These are phyloP conservation scores for Cathartes aura DNA, from an alignment of 2,113 vertebrate species.

Conservation along the genomic window DNA sequence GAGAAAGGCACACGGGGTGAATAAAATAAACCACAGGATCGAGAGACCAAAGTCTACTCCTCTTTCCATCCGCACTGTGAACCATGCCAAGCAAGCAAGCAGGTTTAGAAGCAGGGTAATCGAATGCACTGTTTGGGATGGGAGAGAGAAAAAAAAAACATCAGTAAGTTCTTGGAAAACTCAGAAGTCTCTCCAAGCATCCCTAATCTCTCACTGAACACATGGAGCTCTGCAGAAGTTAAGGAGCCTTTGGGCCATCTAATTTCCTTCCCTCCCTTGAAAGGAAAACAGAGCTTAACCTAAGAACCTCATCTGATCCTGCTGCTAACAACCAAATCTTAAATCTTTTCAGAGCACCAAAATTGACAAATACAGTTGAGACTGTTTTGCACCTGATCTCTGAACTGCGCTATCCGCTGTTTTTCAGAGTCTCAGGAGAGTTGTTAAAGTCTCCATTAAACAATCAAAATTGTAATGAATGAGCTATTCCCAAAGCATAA, in stretches of 20 bases:
- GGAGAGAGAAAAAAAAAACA: not conserved
- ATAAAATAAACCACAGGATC: conserved; percentile 95
- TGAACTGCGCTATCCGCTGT: rapidly evolving
- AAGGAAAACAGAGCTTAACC: not conserved
- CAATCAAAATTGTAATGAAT: not conserved
- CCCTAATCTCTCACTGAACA: not conserved
- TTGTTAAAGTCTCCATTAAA: not conserved
- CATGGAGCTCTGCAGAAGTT: not conserved
- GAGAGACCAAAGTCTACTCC: conserved; percentile 94
- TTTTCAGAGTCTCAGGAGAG: not conserved
- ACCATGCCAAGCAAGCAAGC: conserved; percentile 92
- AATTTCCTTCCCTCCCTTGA: not conserved
- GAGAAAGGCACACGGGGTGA: conserved; percentile 92
- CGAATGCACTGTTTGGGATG: conserved; percentile 83
- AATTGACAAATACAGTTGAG: not conserved
- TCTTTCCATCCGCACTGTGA: conserved; percentile 37
- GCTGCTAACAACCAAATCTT: not conserved
- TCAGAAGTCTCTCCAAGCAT: not conserved
- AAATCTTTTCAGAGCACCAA: not conserved
- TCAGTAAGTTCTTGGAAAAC: not conserved
- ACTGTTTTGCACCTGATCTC: not conserved
- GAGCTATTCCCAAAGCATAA: not conserved
- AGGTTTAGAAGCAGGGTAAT: conserved; percentile 93
- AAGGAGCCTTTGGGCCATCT: not conserved
- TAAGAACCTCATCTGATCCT: not conserved